Percentiles rank a stretch among this genome's conserved stretches.
These are phyloP conservation scores for Sipha maydis DNA, from an alignment of 2,888 invertebrate genomes.

Conservation along the genomic window DNA sequence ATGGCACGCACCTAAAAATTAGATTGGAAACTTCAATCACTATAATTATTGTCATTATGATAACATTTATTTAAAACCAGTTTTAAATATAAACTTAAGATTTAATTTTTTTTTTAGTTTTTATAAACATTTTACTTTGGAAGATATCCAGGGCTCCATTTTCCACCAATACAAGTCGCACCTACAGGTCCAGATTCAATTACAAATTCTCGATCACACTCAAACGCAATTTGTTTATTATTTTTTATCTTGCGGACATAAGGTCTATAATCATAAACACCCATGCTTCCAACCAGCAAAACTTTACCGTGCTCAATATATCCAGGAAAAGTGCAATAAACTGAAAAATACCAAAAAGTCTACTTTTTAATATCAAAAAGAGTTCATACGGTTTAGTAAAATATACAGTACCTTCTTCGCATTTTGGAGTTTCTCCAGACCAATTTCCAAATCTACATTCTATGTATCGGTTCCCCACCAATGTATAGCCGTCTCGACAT, in stretches of 20 bases:
- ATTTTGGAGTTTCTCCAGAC: conserved; percentile 88
- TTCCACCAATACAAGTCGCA: conserved; percentile 93
- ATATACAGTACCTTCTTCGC: conserved; percentile 75
- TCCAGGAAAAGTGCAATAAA: conserved; percentile 93
- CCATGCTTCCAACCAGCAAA: conserved; percentile 93
- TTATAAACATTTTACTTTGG: conserved; percentile 73
- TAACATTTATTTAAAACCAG: neutral
- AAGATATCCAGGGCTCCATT: conserved; percentile 89
- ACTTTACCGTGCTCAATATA: conserved; percentile 90
- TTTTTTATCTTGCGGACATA: conserved; percentile 91
- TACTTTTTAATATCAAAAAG: neutral
- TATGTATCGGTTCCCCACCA: conserved; percentile 80
- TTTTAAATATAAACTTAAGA: too few species aligned
- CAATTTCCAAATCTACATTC: conserved; percentile 95
- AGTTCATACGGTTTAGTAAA: neutral
- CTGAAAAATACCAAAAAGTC: conserved; percentile 67
- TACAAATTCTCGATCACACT: conserved; percentile 91
- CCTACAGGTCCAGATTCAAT: conserved; percentile 88
- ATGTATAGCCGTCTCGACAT: conserved; percentile 90
- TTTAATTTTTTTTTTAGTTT: neutral
- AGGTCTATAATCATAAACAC: conserved; percentile 91
- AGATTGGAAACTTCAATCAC: neutral
- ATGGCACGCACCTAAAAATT: conserved; percentile 76
- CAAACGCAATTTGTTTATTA: conserved; percentile 95
- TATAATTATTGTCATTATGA: neutral